These are phyloP conservation scores for Corythornis madagascariensis DNA, from an alignment of 2,113 vertebrate genomes.

Conservation along the genomic window DNA sequence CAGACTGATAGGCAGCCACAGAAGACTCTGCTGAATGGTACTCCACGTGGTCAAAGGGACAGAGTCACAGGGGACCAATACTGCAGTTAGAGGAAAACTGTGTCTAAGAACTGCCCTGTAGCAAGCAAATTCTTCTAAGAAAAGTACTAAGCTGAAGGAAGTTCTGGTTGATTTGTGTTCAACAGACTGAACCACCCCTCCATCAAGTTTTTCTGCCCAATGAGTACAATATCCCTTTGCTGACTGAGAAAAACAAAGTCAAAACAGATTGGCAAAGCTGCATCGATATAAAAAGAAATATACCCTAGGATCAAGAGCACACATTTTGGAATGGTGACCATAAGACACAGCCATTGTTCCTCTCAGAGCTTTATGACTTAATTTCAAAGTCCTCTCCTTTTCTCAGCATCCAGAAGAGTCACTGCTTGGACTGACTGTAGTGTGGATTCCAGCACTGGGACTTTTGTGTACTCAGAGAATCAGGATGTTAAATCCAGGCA, in stretches of 20 bases:
- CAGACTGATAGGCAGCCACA: not conserved
- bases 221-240: not conserved
- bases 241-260: not conserved
- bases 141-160: not conserved
- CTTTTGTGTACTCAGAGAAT: not conserved
- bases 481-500: not conserved
- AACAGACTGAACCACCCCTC: not conserved
- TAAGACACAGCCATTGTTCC: not conserved
- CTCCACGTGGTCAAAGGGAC: not conserved
- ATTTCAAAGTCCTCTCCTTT: not conserved
- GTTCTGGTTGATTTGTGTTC: not conserved
- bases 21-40: not conserved
- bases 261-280: not conserved
- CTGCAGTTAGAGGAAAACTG: not conserved
- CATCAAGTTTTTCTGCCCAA: not conserved
- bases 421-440: not conserved
- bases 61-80: fast-evolving
- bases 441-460: not conserved
- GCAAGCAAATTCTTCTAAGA: not conserved
- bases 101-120: not conserved
- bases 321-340: not conserved
- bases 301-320: fast-evolving
- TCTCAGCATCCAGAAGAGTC: not conserved
- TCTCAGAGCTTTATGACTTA: not conserved
- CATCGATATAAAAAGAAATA: not conserved